These are phyloP conservation scores for Tragopan temminckii DNA, from an alignment of 2,797 vertebrate genomes.

Conservation along the genomic window DNA sequence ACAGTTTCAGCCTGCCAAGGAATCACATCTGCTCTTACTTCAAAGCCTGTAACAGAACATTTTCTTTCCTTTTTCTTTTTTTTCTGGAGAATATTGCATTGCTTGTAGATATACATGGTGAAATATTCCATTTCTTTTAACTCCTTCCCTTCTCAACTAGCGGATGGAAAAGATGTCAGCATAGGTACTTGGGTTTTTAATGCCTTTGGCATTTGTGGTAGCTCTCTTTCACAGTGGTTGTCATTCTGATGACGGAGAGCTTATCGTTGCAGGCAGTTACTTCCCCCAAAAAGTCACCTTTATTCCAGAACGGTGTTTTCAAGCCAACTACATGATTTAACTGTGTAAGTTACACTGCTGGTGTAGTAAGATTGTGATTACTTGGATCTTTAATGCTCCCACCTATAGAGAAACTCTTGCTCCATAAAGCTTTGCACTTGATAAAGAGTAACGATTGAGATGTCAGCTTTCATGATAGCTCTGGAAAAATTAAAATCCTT, in stretches of 20 bases:
- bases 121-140: slow-evolving; percentile 22
- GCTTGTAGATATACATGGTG: slow-evolving; percentile 18
- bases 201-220: not conserved
- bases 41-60: slow-evolving; percentile 9
- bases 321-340: not conserved
- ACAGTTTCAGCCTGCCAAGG: slow-evolving; percentile 30
- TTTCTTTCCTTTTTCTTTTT: not conserved
- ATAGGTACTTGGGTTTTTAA: not conserved
- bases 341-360: not conserved
- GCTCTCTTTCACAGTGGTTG: not conserved
- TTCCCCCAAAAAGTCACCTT: not conserved
- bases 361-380: not conserved
- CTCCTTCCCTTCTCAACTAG: not conserved
- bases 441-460: not conserved
- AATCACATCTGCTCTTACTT: slow-evolving; percentile 58
- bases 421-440: not conserved
- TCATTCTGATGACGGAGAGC: not conserved
- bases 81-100: slow-evolving; percentile 34
- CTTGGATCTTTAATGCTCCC: not conserved
- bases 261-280: not conserved
- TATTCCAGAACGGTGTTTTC: not conserved
- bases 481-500: slow-evolving; percentile 32
- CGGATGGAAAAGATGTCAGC: not conserved
- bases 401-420: not conserved
- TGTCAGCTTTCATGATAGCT: not conserved